Evolutionary conservation across 1,140 invertebrate genomes (phyloP), one percentile per base, ranked within the genome.

Genomic region (Orussus abietinus): DNA sequence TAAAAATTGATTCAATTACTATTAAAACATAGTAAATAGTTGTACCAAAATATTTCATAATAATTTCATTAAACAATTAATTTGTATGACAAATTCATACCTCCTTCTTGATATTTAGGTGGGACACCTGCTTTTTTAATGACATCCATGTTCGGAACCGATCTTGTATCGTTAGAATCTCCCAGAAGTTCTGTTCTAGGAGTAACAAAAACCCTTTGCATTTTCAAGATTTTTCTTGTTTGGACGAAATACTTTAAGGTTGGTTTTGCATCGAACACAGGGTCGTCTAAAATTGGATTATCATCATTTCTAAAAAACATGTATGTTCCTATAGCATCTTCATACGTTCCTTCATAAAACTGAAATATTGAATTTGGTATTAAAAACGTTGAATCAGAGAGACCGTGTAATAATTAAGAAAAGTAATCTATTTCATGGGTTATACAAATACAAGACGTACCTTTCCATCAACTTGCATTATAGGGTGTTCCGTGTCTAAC

Each of bases 391-490:
- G 5, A 10, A 46, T 35, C 34, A 35, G 39, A 22, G 1, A 6
- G 17, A 12, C 1, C 7, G 37, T 38, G 15, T 3, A 13, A 32
- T 35, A 20, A 34, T 22, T 30, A 10, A 20, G 3, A 17, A n/a
- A 12, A 20, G 13, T 35, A 41, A 13, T 43, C 9, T 18, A 11
- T 29, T 14, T 29, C 28, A 15, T 9, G n/a, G 29, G 15, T 7
- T 38, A 14, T 3, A 30, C 25, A 14, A 17, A 33, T 42, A 9
- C 20, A 47, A 45, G 37, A 40, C 26, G 38, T 59, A 78, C 74
- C 32, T 66, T 75, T 9, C 75, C 76, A 61, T 78, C 77, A 5
- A 78, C 58, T 56, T 76, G 70, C 42, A 77, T 76, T 48, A 77
- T 64, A 2, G 77, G 77, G 49, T 70, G 64, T n/a, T 76, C 70